phyloP scores from a whole-genome alignment of 2,113 vertebrate species.

The Rana temporaria region DNA sequence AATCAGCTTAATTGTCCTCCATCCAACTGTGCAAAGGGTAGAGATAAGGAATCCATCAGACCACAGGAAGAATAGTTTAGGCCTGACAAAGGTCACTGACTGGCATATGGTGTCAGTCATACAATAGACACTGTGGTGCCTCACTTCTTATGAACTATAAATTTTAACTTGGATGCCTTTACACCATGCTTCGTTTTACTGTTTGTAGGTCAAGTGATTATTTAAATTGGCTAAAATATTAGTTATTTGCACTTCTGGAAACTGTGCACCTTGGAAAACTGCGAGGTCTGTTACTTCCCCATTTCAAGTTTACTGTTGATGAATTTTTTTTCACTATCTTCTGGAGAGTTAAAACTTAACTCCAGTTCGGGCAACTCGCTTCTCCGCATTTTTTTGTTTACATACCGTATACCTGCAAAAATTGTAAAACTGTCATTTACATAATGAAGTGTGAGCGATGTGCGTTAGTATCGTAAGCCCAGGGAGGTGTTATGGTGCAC shows the following conservation, averaged over 20 bases:
- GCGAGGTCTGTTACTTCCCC: background rate
- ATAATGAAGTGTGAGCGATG: no score
- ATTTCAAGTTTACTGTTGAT: no score
- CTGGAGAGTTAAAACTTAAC: no score
- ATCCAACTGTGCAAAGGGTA: slow-evolving; percentile 36
- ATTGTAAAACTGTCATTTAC: no score
- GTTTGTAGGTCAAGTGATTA: slow-evolving; percentile 19
- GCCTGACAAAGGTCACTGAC: slow-evolving; percentile 11
- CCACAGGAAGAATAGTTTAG: background rate
- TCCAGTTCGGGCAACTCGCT: no score
- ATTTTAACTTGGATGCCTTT: slow-evolving; percentile 1
- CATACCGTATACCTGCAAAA: no score
- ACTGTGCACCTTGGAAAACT: background rate
- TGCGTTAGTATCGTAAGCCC: no score
- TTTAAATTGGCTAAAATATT: slow-evolving; percentile 16
- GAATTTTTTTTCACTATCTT: no score
- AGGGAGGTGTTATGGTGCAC: no score
- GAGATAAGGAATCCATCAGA: background rate
- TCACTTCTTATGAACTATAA: background rate
- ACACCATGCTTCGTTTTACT: background rate
- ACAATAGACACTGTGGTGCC: background rate
- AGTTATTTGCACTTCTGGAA: background rate
- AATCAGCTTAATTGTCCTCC: background rate
- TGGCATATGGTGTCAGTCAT: background rate
- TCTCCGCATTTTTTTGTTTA: no score